phyloP scores from a whole-genome alignment of 2,888 invertebrate species.

The Pollenia labialis region DNA sequence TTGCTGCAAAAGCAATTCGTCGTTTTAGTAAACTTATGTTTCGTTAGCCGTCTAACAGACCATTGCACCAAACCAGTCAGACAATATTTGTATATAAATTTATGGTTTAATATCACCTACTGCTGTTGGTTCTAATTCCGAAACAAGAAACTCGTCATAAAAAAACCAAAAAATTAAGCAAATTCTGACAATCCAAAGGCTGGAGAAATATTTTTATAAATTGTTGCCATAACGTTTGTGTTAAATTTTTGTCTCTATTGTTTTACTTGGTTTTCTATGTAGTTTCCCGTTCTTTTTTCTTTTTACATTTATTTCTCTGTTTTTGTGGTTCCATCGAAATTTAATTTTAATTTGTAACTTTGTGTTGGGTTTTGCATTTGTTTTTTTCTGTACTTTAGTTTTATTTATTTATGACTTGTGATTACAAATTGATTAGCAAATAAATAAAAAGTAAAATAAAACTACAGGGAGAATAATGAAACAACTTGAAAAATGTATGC shows the following conservation, averaged over 20 bases:
- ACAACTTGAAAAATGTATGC: too few species aligned
- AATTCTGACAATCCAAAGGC: constrained; percentile 53
- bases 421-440: constrained; percentile 49
- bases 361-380: background rate
- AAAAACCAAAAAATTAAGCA: constrained; percentile 12
- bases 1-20: background rate
- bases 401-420: constrained; percentile 34
- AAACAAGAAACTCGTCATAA: constrained; percentile 2
- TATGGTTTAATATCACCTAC: constrained; percentile 57
- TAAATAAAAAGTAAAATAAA: background rate
- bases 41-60: background rate
- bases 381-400: background rate
- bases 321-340: constrained; percentile 32
- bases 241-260: constrained; percentile 13
- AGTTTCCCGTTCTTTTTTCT: background rate
- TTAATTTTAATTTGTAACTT: constrained; percentile 41
- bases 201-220: constrained; percentile 59
- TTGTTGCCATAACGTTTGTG: constrained; percentile 54
- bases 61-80: constrained; percentile 6
- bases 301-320: background rate
- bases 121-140: constrained; percentile 40
- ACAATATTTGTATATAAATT: constrained; percentile 44
- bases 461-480: too few species aligned
- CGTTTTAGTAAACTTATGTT: background rate
- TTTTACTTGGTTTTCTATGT: background rate